phyloP scores from a whole-genome alignment of 2,113 vertebrate species.

The Cyanoderma ruficeps region DNA sequence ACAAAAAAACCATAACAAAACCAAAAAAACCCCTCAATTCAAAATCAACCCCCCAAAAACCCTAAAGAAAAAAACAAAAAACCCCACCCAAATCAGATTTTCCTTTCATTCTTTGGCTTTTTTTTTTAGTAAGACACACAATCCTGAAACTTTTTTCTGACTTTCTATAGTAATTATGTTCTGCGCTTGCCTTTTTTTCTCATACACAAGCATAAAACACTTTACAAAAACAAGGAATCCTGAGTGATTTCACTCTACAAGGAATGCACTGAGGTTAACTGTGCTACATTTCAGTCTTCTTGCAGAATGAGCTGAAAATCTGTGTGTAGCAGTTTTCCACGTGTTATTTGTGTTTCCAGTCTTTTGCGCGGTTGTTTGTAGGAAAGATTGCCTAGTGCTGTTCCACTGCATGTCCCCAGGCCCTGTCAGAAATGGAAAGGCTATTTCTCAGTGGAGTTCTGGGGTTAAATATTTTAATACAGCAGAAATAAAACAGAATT shows the following conservation, averaged over 20 bases:
- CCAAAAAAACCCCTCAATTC: background rate
- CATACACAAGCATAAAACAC: background rate
- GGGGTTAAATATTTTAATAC: background rate
- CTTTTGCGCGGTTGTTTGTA: background rate
- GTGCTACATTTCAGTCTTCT: background rate
- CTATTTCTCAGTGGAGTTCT: background rate
- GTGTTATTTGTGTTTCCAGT: background rate
- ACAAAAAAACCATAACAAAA: no score
- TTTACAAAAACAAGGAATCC: background rate
- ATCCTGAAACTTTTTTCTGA: background rate
- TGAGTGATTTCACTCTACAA: background rate
- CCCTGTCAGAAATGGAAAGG: background rate
- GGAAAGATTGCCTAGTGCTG: background rate
- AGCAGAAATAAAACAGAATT: background rate
- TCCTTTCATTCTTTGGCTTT: background rate
- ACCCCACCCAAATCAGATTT: background rate
- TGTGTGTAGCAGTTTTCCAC: rapidly evolving
- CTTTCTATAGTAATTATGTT: background rate
- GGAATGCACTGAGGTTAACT: background rate
- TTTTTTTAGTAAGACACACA: background rate
- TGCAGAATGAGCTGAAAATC: background rate
- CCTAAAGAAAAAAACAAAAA: background rate
- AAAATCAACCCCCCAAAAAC: background rate
- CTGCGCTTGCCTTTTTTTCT: background rate
- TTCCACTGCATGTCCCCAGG: background rate